Evolutionary conservation across 2,888 invertebrate species (phyloP).

Genomic region (Teleogryllus oceanicus): DNA sequence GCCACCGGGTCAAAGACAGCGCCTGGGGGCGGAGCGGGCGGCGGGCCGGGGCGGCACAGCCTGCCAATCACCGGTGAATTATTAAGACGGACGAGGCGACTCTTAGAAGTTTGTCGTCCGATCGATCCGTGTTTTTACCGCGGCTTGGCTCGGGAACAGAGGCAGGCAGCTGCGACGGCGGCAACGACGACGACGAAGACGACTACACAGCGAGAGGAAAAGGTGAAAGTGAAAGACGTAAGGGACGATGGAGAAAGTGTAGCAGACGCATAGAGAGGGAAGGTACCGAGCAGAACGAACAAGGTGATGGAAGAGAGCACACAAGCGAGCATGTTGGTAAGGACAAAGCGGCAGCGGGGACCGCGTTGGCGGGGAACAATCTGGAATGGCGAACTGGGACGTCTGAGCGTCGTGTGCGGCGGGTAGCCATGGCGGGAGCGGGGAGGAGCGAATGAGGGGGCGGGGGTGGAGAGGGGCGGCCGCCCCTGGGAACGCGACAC

Average conservation of each 20-base stretch:
- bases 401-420: background rate
- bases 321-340: no score
- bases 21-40: background rate
- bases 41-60: background rate
- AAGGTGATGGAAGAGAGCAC: no score
- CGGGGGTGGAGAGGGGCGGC: background rate
- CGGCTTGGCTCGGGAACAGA: background rate
- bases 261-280: no score
- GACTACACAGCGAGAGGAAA: no score
- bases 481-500: background rate
- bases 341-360: no score
- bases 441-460: background rate
- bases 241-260: no score
- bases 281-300: no score
- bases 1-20: no score
- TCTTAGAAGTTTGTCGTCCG: background rate
- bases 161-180: background rate
- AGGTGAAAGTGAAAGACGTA: no score
- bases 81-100: slow-evolving; percentile 9
- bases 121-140: background rate
- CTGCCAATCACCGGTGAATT: slow-evolving; percentile 1
- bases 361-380: no score
- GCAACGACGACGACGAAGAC: no score
- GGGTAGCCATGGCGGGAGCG: background rate
- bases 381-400: no score